Percentiles rank a stretch among this genome's conserved stretches.
phyloP scores from a whole-genome alignment of 2,113 vertebrate species.

The Sterrhoptilus dennistouni region DNA sequence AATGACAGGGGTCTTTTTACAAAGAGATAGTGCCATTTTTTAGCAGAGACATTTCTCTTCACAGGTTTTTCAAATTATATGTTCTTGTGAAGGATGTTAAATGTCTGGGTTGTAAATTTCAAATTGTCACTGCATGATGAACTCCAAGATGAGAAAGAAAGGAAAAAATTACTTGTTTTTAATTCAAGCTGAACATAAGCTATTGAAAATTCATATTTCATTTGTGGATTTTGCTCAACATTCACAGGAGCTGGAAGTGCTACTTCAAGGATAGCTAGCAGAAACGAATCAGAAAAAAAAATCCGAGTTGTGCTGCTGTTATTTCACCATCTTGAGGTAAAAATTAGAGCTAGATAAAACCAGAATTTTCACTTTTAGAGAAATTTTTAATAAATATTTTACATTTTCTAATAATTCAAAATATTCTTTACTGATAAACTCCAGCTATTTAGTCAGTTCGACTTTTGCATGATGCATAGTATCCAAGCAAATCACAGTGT shows the following conservation, averaged over 20 bases:
- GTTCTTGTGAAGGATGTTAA: constrained; percentile 73
- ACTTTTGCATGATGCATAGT: background rate
- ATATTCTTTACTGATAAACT: background rate
- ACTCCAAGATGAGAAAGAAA: constrained; percentile 47
- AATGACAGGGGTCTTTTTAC: constrained; percentile 68
- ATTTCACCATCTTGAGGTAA: background rate
- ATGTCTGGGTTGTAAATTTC: constrained; percentile 67
- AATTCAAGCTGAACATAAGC: constrained; percentile 44
- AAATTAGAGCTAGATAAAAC: background rate
- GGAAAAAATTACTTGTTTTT: constrained; percentile 58
- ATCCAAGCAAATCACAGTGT: background rate
- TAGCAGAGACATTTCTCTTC: constrained; percentile 67
- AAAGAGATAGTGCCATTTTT: constrained; percentile 65
- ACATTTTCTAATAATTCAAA: background rate
- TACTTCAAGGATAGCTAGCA: background rate
- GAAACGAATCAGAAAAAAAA: constrained; percentile 4
- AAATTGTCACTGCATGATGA: constrained; percentile 69
- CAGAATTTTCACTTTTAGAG: background rate
- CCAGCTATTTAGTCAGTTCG: background rate
- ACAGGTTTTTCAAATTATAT: constrained; percentile 77
- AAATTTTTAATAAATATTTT: background rate
- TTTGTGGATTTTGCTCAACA: constrained; percentile 46
- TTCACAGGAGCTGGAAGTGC: constrained; percentile 23
- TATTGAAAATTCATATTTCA: constrained; percentile 59
- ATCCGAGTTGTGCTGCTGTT: background rate